Evolutionary conservation across 2,797 vertebrate species (phyloP), one percentile per base, ranked within the genome.

Genomic region (Pseudopleuronectes americanus): DNA sequence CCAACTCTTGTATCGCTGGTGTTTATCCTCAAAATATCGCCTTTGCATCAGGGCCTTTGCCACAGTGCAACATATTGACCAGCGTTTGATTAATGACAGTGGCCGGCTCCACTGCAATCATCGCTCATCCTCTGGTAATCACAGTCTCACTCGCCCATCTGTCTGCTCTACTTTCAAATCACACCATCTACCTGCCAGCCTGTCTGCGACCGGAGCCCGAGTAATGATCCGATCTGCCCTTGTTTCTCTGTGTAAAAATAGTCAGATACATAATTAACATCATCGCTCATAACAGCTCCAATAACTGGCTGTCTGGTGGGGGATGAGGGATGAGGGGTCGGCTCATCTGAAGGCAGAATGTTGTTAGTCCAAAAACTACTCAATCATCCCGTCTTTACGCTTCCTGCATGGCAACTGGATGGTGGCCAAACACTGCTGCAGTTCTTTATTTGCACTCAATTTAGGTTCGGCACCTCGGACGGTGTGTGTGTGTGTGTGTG

Each of bases 191-290:
- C 88, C 88, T 91, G 87, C 83, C 84, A 89, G 75, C 84, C 85
- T 79, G 86, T 89, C 85, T 76, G 75, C 88, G 67, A 67, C 84
- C 68, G 43, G 53, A 71, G 79, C 84, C 72, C 56, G 72, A 3
- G 68, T 90, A 89, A 91, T 85, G 85, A 93, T 90, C 85, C 49
- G 57, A 76, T 88, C 86, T 90, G 90, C 88, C 90, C 91, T 89
- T 90, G 86, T 90, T 90, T 90, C 84, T 69, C 17, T 47, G 80
- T 87, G 84, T 91, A 91, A 91, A 92, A 92, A 92, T 90, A 92
- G 88, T 90, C 75, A 57, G 84, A 88, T 87, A 84, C 84, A 79
- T 92, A 92, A 92, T 92, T 92, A 92, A 91, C 90, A 90, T 86
- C 92, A 93, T 92, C 88, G 80, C 84, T 92, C 92, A 92, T 89